Evolutionary conservation across 2,888 invertebrate species (phyloP), one percentile per base, ranked within the genome.

Genomic region (Tachina grossa): DNA sequence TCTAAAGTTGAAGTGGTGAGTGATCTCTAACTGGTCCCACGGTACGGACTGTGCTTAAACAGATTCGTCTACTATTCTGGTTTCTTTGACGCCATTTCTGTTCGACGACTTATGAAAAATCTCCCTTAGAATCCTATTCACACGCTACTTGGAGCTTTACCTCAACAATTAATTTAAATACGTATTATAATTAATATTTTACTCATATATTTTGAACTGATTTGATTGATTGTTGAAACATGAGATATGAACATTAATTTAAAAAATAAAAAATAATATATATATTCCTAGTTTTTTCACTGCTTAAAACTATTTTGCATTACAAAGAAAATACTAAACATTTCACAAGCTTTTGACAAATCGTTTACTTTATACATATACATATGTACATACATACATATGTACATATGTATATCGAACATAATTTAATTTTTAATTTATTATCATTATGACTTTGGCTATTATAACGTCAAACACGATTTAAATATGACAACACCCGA

Each of bases 401-500:
- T 1, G 0, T 31, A 31, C 31, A 49, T 57, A 74, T 68, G 81
- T 4, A 31, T 55, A 77, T 81, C 66, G 77, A 72, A 61, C 63
- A 61, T 41, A 63, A 71, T 53, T 55, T 41, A 47, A 47, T 76
- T 76, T 19, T 63, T 71, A 61, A 71, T 74, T 77, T 68, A 71
- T 72, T 65, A 66, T 51, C 71, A 76, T 51, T 66, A 59, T 55
- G 31, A 51, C 16, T 61, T 5, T 14, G 43, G 83, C 59, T 74
- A 65, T 81, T 82, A 71, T 78, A 75, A 68, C 22, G 74, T 85
- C 85, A 75, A 78, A 85, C 75, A 71, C 51, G 82, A 51, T 75
- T 78, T 78, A 85, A 85, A 78, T 82, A 78, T 78, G 82, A 82
- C 78, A 78, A 59, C 57, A 81, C 74, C 77, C 45, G 51, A 57